Conservation (phyloP, 1,140 invertebrate genomes). For the Bombus vancouverensis region DNA sequence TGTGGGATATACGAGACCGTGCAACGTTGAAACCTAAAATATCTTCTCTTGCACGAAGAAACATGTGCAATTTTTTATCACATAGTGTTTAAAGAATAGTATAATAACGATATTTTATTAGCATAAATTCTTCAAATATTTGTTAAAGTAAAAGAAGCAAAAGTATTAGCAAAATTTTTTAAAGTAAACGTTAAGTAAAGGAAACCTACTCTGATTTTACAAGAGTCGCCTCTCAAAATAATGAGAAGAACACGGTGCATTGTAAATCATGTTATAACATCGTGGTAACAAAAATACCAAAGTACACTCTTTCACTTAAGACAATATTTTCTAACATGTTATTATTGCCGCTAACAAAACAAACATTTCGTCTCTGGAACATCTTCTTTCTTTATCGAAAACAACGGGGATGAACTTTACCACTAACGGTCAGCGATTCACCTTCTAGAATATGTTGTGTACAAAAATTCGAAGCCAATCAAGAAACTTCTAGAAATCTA, state of each 20-base stretch:
- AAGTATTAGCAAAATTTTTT: too few relatives aligned
- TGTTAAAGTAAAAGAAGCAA: background rate
- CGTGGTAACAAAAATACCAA: background rate
- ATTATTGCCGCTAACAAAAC: background rate
- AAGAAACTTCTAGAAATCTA: conserved; percentile 38
- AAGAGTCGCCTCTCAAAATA: background rate
- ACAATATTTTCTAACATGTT: background rate
- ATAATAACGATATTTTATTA: background rate
- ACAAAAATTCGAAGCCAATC: background rate
- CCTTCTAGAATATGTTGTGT: background rate
- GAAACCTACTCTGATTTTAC: background rate
- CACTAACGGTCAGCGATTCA: background rate
- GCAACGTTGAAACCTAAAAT: background rate
- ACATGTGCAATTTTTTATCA: too few relatives aligned
- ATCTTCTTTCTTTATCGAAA: background rate
- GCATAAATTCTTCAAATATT: background rate
- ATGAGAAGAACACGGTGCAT: background rate
- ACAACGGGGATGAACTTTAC: background rate
- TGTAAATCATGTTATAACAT: background rate
- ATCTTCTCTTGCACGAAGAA: too few relatives aligned
- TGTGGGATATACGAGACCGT: background rate
- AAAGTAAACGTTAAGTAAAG: background rate
- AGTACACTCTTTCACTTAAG: background rate
- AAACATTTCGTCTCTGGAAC: background rate
- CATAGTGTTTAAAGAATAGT: background rate